Percentiles rank a stretch among this genome's conserved stretches.
These are phyloP conservation scores for Fratercula arctica DNA, from an alignment of 2,797 vertebrate species.

Conservation along the genomic window DNA sequence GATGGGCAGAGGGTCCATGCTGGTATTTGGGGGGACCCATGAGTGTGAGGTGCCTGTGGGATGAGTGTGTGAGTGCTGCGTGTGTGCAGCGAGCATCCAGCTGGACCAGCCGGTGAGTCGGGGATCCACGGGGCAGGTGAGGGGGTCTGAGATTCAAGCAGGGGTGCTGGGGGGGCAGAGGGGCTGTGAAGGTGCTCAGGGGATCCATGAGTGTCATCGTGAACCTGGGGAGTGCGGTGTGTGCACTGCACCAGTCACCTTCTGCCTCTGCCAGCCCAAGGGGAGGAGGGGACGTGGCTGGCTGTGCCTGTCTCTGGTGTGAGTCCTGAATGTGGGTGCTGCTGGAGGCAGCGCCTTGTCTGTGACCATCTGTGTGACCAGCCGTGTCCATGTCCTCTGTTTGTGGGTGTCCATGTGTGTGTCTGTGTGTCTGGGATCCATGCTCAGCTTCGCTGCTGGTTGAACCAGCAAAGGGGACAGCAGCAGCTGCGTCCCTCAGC, in stretches of 20 bases:
- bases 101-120: accelerated
- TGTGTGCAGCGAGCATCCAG: not conserved
- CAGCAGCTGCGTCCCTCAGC: accelerated
- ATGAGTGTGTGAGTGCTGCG: accelerated
- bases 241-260: not conserved
- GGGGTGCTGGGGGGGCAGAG: accelerated
- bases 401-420: not conserved
- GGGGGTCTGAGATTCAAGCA: not conserved
- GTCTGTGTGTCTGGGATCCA: not conserved
- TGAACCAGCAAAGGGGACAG: not conserved
- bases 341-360: accelerated
- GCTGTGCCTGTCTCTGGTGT: not conserved
- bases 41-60: accelerated
- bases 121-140: accelerated
- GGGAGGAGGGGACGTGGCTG: accelerated
- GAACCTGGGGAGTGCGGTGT: not conserved
- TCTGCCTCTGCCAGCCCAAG: not conserved
- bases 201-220: accelerated
- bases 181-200: accelerated
- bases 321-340: not conserved
- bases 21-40: accelerated
- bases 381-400: accelerated
- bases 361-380: accelerated
- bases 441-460: not conserved
- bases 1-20: accelerated